Evolutionary conservation across 2,797 vertebrate genomes (phyloP).

Genomic region (Craterocephalus amniculus): DNA sequence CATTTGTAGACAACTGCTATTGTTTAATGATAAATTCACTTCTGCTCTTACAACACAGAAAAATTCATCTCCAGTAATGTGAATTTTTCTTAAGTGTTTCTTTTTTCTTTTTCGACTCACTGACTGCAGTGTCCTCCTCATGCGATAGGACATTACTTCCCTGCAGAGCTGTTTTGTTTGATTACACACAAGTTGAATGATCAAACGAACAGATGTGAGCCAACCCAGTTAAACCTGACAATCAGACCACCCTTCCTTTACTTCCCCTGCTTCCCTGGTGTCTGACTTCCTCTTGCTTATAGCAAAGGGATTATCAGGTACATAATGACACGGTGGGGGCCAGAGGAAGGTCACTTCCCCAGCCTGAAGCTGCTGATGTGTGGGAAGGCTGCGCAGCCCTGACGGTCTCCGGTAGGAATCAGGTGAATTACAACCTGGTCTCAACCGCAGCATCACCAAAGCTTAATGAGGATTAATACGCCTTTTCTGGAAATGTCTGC

Average conservation of each 20-base stretch:
- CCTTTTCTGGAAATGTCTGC: conserved; percentile 19
- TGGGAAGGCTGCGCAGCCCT: conserved; percentile 25
- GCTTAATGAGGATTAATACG: conserved; percentile 45
- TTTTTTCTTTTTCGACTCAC: conserved; percentile 1
- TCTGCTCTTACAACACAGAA: not conserved
- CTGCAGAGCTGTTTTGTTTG: conserved; percentile 54
- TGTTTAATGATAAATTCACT: not conserved
- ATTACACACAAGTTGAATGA: conserved; percentile 63
- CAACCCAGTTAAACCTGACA: conserved; percentile 44
- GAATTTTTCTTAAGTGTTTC: not conserved
- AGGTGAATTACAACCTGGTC: conserved; percentile 41
- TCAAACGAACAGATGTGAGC: conserved; percentile 60
- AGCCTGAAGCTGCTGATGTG: conserved; percentile 47
- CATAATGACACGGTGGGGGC: conserved; percentile 60
- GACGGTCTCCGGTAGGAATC: conserved; percentile 35
- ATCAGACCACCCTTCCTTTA: conserved; percentile 32
- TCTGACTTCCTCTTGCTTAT: conserved; percentile 66
- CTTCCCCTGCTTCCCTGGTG: conserved; percentile 46
- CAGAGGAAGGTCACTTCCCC: conserved; percentile 62
- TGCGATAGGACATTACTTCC: conserved; percentile 46
- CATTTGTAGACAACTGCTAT: not conserved
- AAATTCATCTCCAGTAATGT: not conserved
- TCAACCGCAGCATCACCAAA: conserved; percentile 43
- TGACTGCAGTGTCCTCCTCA: conserved; percentile 22
- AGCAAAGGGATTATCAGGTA: conserved; percentile 67